Evolutionary conservation across 2,113 vertebrate genomes (phyloP).

Genomic region (Anhinga rufa): DNA sequence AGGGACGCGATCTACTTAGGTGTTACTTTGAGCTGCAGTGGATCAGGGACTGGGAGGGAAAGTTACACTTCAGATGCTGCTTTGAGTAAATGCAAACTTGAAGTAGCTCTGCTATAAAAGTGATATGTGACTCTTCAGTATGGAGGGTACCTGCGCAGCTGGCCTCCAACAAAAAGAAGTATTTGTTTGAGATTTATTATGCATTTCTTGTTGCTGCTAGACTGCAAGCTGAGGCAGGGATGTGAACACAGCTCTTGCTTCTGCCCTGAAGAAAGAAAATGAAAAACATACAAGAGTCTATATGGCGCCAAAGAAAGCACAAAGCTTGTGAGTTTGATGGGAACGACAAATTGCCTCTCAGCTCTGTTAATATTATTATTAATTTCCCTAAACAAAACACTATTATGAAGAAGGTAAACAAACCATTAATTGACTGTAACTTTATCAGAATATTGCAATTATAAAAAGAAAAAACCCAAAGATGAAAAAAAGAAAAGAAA

Average conservation of each 20-base stretch:
- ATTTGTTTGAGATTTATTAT: not conserved
- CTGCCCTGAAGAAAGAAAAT: constrained; percentile 3
- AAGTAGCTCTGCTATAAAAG: not conserved
- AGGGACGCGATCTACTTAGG: not conserved
- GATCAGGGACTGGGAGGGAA: not conserved
- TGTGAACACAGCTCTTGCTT: not conserved
- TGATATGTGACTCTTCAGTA: not conserved
- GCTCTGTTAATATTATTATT: not conserved
- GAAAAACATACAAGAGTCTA: not conserved
- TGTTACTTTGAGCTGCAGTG: not conserved
- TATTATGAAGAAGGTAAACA: not conserved
- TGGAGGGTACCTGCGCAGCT: not conserved
- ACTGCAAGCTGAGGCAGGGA: not conserved
- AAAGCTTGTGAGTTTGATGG: not conserved
- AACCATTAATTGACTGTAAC: not conserved
- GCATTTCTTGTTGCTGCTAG: not conserved
- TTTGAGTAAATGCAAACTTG: not conserved
- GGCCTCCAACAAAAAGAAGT: not conserved
- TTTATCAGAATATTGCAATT: not conserved
- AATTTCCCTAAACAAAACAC: not conserved
- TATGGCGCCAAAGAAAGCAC: constrained; percentile 15
- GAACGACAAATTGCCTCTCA: not conserved
- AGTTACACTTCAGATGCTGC: not conserved
- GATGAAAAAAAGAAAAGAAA: not conserved
- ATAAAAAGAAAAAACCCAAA: not conserved